A percentile compares a stretch with the other conserved stretches of the same genome.
Conservation (phyloP, 2,797 vertebrate genomes). For the Australoheros facetus region DNA sequence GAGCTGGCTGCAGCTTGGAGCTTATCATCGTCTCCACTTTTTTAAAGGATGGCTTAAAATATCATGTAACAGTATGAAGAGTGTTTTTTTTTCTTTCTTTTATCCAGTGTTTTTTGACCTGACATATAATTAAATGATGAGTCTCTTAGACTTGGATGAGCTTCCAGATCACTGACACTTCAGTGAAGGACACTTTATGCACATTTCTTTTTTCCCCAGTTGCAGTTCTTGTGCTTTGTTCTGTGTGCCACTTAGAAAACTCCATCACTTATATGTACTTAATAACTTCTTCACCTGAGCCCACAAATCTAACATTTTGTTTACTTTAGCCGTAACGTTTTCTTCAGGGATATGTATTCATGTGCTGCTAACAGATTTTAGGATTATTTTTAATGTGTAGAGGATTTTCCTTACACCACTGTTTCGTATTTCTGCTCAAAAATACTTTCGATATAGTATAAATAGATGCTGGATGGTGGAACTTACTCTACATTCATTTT, state of each 20-base stretch:
- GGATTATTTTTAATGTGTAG: not conserved
- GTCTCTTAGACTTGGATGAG: not conserved
- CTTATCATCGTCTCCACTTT: slow-evolving; percentile 16
- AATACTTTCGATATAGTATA: not conserved
- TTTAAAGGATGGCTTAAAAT: not conserved
- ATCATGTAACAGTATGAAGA: not conserved
- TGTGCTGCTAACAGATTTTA: not conserved
- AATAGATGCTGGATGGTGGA: not conserved
- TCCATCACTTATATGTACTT: not conserved
- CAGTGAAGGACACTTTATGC: not conserved
- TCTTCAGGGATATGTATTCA: not conserved
- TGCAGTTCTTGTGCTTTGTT: not conserved
- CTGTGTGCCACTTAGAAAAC: not conserved
- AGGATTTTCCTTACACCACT: not conserved
- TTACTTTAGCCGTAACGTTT: not conserved
- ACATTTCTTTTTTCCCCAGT: not conserved
- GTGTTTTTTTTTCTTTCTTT: not conserved
- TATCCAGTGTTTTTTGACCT: not conserved
- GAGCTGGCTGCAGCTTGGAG: slow-evolving; percentile 11
- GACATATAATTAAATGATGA: not conserved
- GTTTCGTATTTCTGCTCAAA: slow-evolving; percentile 5
- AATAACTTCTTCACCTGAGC: not conserved
- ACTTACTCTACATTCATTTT: not conserved
- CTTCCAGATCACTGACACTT: not conserved
- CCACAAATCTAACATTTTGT: not conserved